phyloP scores from a whole-genome alignment of 1,140 invertebrate species.

The Drosophila triauraria region DNA sequence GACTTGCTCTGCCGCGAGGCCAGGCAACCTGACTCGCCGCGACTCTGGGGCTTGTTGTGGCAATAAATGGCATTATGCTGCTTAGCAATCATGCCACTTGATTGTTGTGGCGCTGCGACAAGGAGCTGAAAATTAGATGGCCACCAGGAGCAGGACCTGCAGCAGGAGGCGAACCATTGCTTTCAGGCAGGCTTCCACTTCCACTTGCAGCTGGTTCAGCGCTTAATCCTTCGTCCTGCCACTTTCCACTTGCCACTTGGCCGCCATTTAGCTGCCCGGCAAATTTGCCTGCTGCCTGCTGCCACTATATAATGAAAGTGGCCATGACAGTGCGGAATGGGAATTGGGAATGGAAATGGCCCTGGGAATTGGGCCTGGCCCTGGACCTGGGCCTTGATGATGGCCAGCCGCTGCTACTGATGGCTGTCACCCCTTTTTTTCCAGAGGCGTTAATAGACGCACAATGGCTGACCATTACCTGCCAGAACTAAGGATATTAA shows the following conservation, averaged over 20 bases:
- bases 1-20: not conserved
- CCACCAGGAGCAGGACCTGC: constrained; percentile 2
- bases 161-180: constrained; percentile 14
- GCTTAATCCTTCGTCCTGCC: constrained; percentile 34
- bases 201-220: constrained; percentile 15
- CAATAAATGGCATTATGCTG: constrained; percentile 81
- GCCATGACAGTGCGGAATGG: constrained; percentile 9
- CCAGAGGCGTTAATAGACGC: constrained; percentile 12
- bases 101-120: constrained; percentile 56
- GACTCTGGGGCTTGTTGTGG: constrained; percentile 58
- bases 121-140: constrained; percentile 65
- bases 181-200: constrained; percentile 11
- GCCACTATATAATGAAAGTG: constrained; percentile 36
- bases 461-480: not conserved
- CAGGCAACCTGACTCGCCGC: constrained; percentile 5
- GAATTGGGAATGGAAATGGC: not conserved
- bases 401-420: constrained; percentile 12
- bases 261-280: constrained; percentile 49
- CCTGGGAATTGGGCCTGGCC: not conserved
- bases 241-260: constrained; percentile 31
- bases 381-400: constrained; percentile 8
- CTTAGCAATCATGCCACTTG: constrained; percentile 78
- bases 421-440: constrained; percentile 14
- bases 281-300: constrained; percentile 41
- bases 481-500: not conserved